These are phyloP conservation scores for Anneissia japonica DNA, from an alignment of 35 echinoderm and acorn worm genomes.

Conservation along the genomic window DNA sequence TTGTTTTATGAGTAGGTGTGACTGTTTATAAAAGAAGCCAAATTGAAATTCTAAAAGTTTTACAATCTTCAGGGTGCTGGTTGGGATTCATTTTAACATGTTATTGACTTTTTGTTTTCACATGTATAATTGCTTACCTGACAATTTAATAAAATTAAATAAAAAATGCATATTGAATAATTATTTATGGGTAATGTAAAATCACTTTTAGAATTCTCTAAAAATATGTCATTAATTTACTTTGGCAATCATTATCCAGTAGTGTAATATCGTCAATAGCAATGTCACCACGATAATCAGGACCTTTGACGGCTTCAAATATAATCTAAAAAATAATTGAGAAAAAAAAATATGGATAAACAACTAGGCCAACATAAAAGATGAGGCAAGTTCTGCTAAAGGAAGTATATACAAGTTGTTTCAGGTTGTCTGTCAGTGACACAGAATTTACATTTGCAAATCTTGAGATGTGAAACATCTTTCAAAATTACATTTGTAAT, in stretches of 20 bases:
- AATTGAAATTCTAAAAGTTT: no score
- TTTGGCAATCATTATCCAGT: neutral
- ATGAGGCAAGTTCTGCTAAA: neutral
- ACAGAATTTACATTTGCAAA: neutral
- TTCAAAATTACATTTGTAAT: neutral
- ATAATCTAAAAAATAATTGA: conserved; percentile 23
- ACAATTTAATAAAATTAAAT: no score
- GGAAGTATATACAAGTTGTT: neutral
- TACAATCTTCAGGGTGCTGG: no score
- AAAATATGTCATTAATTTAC: no score
- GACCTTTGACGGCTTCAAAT: conserved; percentile 58
- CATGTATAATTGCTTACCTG: no score
- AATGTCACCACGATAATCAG: conserved; percentile 52
- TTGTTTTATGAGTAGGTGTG: no score
- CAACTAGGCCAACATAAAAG: neutral
- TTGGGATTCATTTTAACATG: no score
- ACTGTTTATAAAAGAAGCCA: no score
- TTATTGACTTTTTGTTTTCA: no score
- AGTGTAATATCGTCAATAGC: conserved; percentile 56
- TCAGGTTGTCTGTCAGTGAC: neutral
- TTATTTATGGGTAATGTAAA: no score
- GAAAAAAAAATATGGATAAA: neutral
- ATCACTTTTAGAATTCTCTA: no score
- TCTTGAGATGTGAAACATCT: neutral
- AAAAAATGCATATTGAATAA: no score